These are phyloP conservation scores for Halocaridina rubra DNA, from an alignment of 2,888 invertebrate genomes.

Conservation along the genomic window DNA sequence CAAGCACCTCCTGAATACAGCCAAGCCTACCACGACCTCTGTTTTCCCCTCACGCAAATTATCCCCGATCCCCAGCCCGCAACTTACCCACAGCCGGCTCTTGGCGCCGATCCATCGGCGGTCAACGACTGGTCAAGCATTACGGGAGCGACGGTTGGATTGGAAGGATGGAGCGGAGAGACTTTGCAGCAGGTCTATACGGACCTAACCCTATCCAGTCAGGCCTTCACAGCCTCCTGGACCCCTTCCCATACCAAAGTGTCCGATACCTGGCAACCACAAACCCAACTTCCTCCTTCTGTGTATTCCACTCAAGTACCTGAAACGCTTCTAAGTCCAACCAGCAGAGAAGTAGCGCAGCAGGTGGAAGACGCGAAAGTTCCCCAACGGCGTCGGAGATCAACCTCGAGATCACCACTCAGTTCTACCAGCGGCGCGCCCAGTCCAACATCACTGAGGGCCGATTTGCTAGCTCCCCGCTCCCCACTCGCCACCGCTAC, in stretches of 20 bases:
- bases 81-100: not conserved
- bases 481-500: slow-evolving; percentile 4
- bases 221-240: not conserved
- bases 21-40: not conserved
- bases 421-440: slow-evolving; percentile 15
- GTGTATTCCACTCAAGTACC: not conserved
- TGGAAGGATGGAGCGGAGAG: slow-evolving; percentile 25
- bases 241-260: not conserved
- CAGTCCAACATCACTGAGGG: not conserved
- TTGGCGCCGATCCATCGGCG: not conserved
- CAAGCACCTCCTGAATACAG: slow-evolving; percentile 9
- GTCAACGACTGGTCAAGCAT: slow-evolving; percentile 34
- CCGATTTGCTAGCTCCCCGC: not conserved
- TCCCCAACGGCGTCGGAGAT: slow-evolving; percentile 22
- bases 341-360: slow-evolving; percentile 37
- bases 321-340: slow-evolving; percentile 30
- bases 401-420: slow-evolving; percentile 45
- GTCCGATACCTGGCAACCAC: not conserved
- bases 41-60: not conserved
- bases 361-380: not conserved
- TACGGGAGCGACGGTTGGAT: slow-evolving; percentile 27
- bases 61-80: not conserved
- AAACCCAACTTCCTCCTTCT: not conserved
- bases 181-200: slow-evolving; percentile 6
- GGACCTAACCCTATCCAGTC: not conserved